Base-by-base conservation (phyloP, 1,140 invertebrate genomes). In the Cotesia glomerata region DNA sequence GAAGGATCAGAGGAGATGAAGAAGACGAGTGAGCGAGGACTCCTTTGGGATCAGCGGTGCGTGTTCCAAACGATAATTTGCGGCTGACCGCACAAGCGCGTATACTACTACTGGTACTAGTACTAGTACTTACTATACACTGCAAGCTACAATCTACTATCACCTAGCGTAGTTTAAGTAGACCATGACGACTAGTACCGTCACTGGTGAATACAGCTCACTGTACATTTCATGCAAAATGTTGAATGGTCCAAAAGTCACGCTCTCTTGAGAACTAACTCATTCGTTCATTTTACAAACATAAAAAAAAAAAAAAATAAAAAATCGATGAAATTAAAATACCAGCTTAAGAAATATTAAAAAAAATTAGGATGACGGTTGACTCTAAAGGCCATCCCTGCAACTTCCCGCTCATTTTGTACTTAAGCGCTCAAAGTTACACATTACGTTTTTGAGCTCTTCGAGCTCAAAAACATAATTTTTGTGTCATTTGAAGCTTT, bases 31-130 rank as follows among this genome's bases (percentile, higher is more conserved):
- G 64, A 16, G 39, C n/a, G 39, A 35, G 51, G 39, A 11, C 45
- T 54, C 64, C 16, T 16, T 35, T 66, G 64, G 39, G 64, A 51
- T 49, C 51, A 35, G 39, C 18, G 32, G 45, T 68, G 66, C 54
- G 66, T 68, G 54, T 68, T 68, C 51, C 51, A 32, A 56, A 68
- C 66, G 66, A 68, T 68, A 68, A 68, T 68, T 68, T 56, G 45
- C 66, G 66, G 66, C 51, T 68, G 66, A 68, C 66, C 66, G 52
- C 66, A 68, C 66, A 68, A 32, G 32, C 66, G 51, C 51, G 45
- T 56, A 35, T 56, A 56, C 66, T 49, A 32, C 39, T 32, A 51
- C n/a, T 49, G 51, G n/a, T 32, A n/a, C 39, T 45, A 7, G 7
- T 45, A 16, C 59, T 62, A 35, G 18, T 58, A 32, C 56, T 18